phyloP scores from a whole-genome alignment of 2,888 invertebrate genomes.

The Ormyrus rosae region DNA sequence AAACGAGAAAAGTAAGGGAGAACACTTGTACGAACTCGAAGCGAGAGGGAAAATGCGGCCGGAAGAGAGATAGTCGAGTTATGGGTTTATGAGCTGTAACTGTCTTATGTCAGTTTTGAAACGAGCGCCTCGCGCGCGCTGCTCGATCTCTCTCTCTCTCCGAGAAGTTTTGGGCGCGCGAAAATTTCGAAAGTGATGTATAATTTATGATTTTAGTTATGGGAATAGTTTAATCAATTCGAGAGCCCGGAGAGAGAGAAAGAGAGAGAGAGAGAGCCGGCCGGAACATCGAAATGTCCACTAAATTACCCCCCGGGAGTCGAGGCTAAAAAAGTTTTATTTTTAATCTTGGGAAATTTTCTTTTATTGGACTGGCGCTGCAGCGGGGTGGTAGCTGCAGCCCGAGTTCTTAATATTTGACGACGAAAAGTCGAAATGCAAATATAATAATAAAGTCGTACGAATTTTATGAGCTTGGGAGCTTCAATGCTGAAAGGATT shows the following conservation, averaged over 20 bases:
- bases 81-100: constrained; percentile 54
- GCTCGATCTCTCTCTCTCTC: neutral
- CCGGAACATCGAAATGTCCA: neutral
- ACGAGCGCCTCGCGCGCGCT: neutral
- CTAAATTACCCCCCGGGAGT: constrained; percentile 8
- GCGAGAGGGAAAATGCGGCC: neutral
- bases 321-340: constrained; percentile 14
- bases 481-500: too few relatives aligned
- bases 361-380: neutral
- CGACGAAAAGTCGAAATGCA: neutral
- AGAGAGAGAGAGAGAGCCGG: neutral
- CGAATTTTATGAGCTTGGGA: neutral
- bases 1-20: constrained; percentile 12
- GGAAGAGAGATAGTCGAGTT: constrained; percentile 41
- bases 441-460: neutral
- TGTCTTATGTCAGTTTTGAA: constrained; percentile 54
- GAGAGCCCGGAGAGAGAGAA: neutral
- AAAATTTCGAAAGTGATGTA: constrained; percentile 48
- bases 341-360: constrained; percentile 16
- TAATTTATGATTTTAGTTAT: constrained; percentile 52
- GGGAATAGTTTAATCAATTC: constrained; percentile 50
- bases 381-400: too few relatives aligned
- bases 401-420: neutral
- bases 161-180: constrained; percentile 44
- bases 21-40: constrained; percentile 30